Base-by-base conservation (phyloP, 2,113 vertebrate species). In the Ictalurus punctatus region DNA sequence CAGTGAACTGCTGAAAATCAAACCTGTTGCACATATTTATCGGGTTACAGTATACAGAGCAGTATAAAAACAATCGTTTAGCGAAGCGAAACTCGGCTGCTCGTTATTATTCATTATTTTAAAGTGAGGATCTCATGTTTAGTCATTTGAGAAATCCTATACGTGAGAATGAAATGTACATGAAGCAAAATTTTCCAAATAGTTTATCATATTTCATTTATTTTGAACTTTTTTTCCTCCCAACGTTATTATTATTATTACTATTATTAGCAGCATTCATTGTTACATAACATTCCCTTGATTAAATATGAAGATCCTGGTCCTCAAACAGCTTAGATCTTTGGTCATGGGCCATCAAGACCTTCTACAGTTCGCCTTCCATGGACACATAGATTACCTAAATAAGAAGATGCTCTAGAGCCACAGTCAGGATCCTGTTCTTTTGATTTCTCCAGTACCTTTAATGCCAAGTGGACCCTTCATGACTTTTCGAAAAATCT, bases 1-100 rank as follows among this genome's bases (percentile, higher is more conserved):
- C 58, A 44, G 4, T 63, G 81, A 63, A 61, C 58, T 16, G 81
- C 34, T 63, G 21, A n/a, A 63, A 83, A 83, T 83, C 81, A 27
- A 63, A 83, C 21, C 40, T 37, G 34, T 40, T 63, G 27, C 81
- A 40, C 80, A 61, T 59, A 61, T 83, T 83, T 83, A 30, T 81
- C 78, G 14, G 40, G 44, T 27, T 79, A 44, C 5, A 23, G 25
- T 27, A 65, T 59, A 63, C 56, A 25, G 30, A 83, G 34, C 4
- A 9, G 12, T 6, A 1, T 19, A 37, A 61, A 82, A 83, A 37
- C 5, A 83, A 83, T 37, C 54, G 21, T 61, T 61, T 54, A n/a
- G 4, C 81, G 23, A 59, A 54, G 56, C 52, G 25, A 40, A 14
- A 58, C 4, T 27, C 23, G 16, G 5, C 48, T 14, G 13, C 80